Conservation (phyloP, 2,113 vertebrate species). For the Nothocercus julius region DNA sequence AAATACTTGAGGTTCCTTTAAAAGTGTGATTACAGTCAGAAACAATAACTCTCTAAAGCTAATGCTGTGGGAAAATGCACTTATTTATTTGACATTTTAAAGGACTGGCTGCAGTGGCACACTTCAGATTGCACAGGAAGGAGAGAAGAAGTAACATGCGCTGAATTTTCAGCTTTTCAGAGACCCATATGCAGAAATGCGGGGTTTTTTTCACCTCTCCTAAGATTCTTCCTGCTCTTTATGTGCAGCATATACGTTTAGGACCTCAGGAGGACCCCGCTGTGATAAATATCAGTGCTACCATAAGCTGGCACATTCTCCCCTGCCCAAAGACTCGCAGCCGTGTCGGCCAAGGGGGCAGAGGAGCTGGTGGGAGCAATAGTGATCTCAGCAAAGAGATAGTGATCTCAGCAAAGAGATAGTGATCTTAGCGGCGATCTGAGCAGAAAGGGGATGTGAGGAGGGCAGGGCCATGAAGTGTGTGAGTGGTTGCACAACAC, state of each 20-base stretch:
- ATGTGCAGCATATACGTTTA: neutral
- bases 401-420: no score
- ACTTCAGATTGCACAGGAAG: neutral
- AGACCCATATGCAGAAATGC: neutral
- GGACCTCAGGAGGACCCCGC: neutral
- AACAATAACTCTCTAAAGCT: neutral
- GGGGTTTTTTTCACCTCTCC: neutral
- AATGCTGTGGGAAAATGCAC: neutral
- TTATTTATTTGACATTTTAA: neutral
- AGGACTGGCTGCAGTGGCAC: neutral
- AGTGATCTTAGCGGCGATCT: neutral
- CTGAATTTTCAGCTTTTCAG: neutral
- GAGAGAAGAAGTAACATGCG: neutral
- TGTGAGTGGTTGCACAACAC: neutral
- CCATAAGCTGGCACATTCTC: neutral
- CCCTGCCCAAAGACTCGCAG: neutral
- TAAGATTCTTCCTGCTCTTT: neutral
- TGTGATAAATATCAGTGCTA: neutral
- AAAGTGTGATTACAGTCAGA: neutral
- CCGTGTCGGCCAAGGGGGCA: neutral
- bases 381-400: no score
- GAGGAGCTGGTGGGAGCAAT: no score
- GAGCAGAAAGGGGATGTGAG: constrained; percentile 42
- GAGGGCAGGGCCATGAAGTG: neutral
- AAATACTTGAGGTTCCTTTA: neutral